Percentiles rank a stretch among this genome's conserved stretches.
These are phyloP conservation scores for Erinaceus europaeus DNA, from an alignment of 2,113 vertebrate genomes.

Conservation along the genomic window DNA sequence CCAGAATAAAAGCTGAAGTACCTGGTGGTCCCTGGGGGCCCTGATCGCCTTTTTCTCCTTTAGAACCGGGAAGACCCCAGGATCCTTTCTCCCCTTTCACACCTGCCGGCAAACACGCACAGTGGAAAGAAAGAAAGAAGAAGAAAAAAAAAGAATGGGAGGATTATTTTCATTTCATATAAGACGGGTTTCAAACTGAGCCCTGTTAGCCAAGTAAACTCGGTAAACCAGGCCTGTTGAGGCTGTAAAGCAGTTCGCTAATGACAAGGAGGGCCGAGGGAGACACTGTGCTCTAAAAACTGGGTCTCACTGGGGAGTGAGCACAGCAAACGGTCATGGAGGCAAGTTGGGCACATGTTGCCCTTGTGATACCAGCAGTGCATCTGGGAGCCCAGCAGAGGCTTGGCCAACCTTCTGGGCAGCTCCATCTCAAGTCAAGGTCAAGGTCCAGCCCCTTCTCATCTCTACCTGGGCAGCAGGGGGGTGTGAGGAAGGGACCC, in stretches of 20 bases:
- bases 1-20: conserved; percentile 60
- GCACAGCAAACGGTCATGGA: neutral
- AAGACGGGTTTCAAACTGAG: neutral
- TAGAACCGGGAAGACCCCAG: conserved; percentile 77
- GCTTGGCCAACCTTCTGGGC: neutral
- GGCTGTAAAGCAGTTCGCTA: neutral
- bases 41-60: conserved; percentile 93
- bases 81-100: conserved; percentile 79
- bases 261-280: neutral
- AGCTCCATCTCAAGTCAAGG: neutral
- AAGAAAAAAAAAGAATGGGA: neutral
- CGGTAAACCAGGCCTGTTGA: neutral
- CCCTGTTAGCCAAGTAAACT: neutral
- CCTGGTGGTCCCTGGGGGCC: conserved; percentile 88
- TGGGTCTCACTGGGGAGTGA: neutral
- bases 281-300: neutral
- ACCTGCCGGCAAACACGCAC: conserved; percentile 67
- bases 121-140: too few relatives aligned
- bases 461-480: neutral
- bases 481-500: neutral
- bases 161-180: conserved; percentile 11
- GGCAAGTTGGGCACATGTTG: neutral
- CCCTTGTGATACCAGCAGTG: neutral
- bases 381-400: neutral
- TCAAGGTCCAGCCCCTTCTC: neutral